Base-by-base conservation (phyloP, 64 coral and sea anemone genomes). In the Pocillopora damicornis region DNA sequence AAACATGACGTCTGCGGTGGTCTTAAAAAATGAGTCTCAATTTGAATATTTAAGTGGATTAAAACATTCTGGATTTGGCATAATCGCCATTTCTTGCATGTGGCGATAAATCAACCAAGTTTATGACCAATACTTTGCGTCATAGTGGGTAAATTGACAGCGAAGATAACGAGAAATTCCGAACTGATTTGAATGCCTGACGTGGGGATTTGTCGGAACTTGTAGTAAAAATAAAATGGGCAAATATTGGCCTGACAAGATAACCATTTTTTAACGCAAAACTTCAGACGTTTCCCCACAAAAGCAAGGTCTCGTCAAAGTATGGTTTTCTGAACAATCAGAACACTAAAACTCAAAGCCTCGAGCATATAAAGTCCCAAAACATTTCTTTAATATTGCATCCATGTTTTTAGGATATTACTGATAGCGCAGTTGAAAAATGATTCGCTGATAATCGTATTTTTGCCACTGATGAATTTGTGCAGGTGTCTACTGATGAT, bases 1-100 rank as follows among this genome's bases (percentile, higher is more conserved):
- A 51, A 51, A 60, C 11, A 60, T 73, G 81, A 73, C 65, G 63
- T 51, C 42, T 51, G 42, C 42, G 42, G 42, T 51, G 2, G 42
- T 51, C 3, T 4, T 51, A 51, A 69, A 26, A 85, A 60, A 85
- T 15, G 14, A 51, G 17, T 68, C 18, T 18, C 23, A 73, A 85
- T 85, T 85, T 85, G 81, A 85, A 85, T 85, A 85, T 72, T 85
- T 2, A 66, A 85, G 81, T 30, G 81, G 37, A 25, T 71, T 68
- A 38, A 13, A 85, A 72, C 65, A n/a, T 85, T 26, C 81, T 85
- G 37, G 20, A 22, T 11, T 42, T 1, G 26, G 13, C 22, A 57
- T 57, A 65, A 67, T 57, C 56, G 37, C 62, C 13, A 22, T 38
- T 35, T 38, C 67, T 17, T 45, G 65, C 64, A 57, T 56, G 35